Conservation (phyloP, 2,797 vertebrate genomes). For the Holocentrus rufus region DNA sequence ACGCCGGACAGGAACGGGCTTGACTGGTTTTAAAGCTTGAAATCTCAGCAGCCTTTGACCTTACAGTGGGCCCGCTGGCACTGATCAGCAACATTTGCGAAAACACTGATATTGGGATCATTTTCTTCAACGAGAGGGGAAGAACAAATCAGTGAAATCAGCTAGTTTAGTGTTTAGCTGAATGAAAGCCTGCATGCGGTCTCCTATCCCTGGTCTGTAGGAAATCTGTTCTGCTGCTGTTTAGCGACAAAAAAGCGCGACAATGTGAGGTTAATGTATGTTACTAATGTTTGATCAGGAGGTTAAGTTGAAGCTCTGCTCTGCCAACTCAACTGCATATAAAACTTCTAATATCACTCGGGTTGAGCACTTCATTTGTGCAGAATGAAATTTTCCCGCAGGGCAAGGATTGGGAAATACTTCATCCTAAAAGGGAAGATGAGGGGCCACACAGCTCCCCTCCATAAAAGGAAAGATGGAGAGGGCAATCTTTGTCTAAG, state of each 20-base stretch:
- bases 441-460: conserved; percentile 36
- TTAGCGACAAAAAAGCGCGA: conserved; percentile 14
- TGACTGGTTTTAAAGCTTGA: too few species aligned
- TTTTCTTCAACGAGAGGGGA: not conserved
- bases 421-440: conserved; percentile 60
- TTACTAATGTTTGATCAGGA: conserved; percentile 1
- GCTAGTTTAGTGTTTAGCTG: not conserved
- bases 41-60: too few species aligned
- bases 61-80: too few species aligned
- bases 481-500: conserved; percentile 43
- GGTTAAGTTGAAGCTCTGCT: conserved; percentile 10
- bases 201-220: not conserved
- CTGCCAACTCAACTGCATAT: conserved; percentile 3
- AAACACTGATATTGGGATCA: too few species aligned
- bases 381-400: conserved; percentile 26
- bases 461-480: conserved; percentile 62
- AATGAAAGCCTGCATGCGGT: not conserved
- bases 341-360: not conserved
- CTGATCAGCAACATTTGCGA: too few species aligned
- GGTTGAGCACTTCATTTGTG: conserved; percentile 42
- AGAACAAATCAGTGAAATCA: not conserved
- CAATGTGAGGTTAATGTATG: not conserved
- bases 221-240: not conserved
- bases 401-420: conserved; percentile 39
- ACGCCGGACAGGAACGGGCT: too few species aligned